phyloP scores from a whole-genome alignment of 2,113 vertebrate genomes.

The Gracilinanus agilis region DNA sequence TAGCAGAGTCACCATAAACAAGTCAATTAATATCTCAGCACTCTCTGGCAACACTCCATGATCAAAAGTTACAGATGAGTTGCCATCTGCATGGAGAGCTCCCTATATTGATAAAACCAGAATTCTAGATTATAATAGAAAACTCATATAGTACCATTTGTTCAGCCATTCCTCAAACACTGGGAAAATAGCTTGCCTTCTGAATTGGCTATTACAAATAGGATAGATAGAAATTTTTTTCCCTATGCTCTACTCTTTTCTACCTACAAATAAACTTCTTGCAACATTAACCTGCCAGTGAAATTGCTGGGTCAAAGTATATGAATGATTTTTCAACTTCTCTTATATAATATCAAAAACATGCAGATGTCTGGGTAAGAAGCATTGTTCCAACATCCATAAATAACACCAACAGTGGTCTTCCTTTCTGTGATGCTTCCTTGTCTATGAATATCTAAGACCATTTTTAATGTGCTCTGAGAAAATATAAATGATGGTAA shows the following conservation, averaged over 20 bases:
- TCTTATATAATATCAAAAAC: not conserved
- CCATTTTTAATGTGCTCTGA: not conserved
- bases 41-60: not conserved
- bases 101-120: not conserved
- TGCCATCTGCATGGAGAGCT: not conserved
- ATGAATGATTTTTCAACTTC: not conserved
- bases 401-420: not conserved
- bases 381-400: not conserved
- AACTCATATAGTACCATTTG: not conserved
- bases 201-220: not conserved
- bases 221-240: not conserved
- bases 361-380: not conserved
- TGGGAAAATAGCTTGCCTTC: not conserved
- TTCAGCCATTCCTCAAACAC: not conserved
- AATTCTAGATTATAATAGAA: not conserved
- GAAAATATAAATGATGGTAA: not conserved
- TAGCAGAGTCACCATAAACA: not conserved
- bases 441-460: not conserved
- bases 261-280: not conserved
- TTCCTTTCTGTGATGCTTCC: not conserved
- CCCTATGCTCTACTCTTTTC: not conserved
- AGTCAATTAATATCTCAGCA: slow-evolving; percentile 6
- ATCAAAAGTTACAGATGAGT: not conserved
- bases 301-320: not conserved
- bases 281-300: not conserved